Percentiles rank a stretch among this genome's conserved stretches.
Evolutionary conservation across 2,797 vertebrate species (phyloP).

Genomic region (Sebastes steindachneri): DNA sequence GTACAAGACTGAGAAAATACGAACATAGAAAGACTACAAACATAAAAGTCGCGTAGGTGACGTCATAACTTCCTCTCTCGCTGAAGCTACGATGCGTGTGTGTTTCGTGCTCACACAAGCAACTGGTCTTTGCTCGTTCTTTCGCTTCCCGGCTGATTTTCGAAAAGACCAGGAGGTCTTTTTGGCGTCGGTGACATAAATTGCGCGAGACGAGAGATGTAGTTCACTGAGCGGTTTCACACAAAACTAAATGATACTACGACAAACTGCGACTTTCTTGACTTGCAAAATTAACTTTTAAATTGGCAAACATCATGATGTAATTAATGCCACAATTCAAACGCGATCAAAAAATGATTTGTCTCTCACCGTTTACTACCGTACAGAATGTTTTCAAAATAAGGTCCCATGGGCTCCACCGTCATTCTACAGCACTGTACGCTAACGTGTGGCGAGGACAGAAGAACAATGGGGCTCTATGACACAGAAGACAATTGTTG

Average conservation of each 20-base stretch:
- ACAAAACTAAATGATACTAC: background rate
- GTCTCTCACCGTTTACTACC: background rate
- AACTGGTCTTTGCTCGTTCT: background rate
- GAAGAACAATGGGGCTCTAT: background rate
- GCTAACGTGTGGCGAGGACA: background rate
- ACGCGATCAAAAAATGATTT: no score
- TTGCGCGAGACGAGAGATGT: background rate
- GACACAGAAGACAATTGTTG: background rate
- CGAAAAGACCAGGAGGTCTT: background rate
- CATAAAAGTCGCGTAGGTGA: no score
- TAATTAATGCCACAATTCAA: background rate
- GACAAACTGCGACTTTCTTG: no score
- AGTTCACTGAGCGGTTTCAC: background rate
- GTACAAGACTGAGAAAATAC: background rate
- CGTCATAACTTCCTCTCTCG: no score
- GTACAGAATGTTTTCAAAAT: background rate
- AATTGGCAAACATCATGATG: background rate
- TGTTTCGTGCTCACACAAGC: no score
- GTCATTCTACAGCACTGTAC: no score
- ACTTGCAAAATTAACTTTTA: background rate
- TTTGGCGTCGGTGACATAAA: background rate
- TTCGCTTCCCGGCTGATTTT: background rate
- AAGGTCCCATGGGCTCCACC: background rate
- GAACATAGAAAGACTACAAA: background rate
- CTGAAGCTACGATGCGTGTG: no score